Evolutionary conservation across 2,113 vertebrate genomes (phyloP), one percentile per base, ranked within the genome.

Genomic region (Laticauda colubrina): DNA sequence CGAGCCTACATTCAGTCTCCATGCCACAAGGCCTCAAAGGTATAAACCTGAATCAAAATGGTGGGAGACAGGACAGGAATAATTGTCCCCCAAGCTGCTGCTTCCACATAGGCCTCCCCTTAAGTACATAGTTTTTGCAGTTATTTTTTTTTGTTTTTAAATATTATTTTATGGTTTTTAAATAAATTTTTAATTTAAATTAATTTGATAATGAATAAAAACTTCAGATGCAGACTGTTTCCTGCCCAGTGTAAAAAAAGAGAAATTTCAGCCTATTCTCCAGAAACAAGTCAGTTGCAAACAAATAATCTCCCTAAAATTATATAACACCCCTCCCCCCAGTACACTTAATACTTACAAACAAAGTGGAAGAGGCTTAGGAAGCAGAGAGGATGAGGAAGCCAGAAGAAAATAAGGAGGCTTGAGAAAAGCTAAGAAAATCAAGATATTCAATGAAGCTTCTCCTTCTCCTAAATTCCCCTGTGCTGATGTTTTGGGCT

Each of bases 331-430:
- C 93, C 53, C 29, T 94, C 91, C 91, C 90, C 89, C 85, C 64
- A 26, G 3, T 0, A 2, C 57, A 92, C 5, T 88, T 87, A 24
- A 54, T 61, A 61, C 20, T 59, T 20, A 91, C 95, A 95, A 94
- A 94, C 93, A 94, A 95, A 95, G 95, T 94, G 90, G 95, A 88
- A 89, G 93, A 95, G 95, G 94, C 95, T 93, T 89, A 94, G 95
- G 95, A 94, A 95, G 94, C 91, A 1, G 3, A 57, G 92, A 91
- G 94, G 88, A 93, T 75, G 92, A 90, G 69, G 91, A 91, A 0
- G 3, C 91, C 0, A 54, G 95, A 93, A 93, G 5, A 0, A 89
- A 90, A 9, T n/a, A 3, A 87, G 85, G 43, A 11, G 48, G 23
- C 9, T 54, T n/a, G 23, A 45, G n/a, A 90, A 90, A 64, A 57